Conservation (phyloP, 2,797 vertebrate genomes). For the Crypturellus tataupa region DNA sequence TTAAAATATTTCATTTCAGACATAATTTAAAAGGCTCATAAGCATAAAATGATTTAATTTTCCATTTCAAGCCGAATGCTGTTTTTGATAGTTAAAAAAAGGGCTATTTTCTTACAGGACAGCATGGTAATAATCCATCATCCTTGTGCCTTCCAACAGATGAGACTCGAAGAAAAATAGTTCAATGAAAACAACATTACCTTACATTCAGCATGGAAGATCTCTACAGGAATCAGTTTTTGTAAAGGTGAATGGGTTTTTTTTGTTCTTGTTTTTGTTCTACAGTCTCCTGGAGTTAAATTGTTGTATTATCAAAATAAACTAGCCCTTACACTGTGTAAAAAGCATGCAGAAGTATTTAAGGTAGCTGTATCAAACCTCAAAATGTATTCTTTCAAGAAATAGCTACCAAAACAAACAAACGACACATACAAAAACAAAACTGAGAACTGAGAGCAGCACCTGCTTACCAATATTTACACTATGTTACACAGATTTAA, state of each 20-base stretch:
- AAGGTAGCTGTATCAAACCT: neutral
- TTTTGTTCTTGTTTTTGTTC: neutral
- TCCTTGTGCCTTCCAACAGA: neutral
- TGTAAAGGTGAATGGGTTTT: neutral
- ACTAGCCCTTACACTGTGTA: neutral
- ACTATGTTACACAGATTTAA: neutral
- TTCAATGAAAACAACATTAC: constrained; percentile 27
- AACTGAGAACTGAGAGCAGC: neutral
- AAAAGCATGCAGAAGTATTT: neutral
- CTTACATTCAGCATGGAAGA: neutral
- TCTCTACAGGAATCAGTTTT: neutral
- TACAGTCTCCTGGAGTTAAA: neutral
- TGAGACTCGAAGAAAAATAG: neutral
- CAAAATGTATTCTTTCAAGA: neutral
- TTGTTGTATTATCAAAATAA: neutral
- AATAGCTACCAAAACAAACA: neutral
- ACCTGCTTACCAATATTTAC: neutral
- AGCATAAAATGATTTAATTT: constrained; percentile 45
- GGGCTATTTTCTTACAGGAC: neutral
- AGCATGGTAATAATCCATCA: constrained; percentile 16
- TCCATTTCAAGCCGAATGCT: constrained; percentile 14
- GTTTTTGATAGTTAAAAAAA: neutral
- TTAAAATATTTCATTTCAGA: constrained; percentile 28
- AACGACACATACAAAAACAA: neutral
- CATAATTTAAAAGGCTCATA: constrained; percentile 40